phyloP scores from a whole-genome alignment of 2,888 invertebrate species.

The Micoletzkya japonica region DNA sequence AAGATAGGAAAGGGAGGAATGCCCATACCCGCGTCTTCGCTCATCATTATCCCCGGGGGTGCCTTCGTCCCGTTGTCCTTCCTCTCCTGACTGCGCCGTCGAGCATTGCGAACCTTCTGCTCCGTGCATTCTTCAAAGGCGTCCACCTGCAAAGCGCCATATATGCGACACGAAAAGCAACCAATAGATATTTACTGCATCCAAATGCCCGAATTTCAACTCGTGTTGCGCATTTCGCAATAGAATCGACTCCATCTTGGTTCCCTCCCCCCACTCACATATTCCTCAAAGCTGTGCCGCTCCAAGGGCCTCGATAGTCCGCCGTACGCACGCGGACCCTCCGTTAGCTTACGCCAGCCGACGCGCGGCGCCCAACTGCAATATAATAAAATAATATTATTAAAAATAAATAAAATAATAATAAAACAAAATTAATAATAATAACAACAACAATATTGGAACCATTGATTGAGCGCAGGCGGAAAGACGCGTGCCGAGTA shows the following conservation, averaged over 20 bases:
- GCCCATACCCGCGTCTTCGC: too few relatives aligned
- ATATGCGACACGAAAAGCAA: background rate
- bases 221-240: too few relatives aligned
- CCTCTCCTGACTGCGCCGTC: background rate
- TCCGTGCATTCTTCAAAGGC: background rate
- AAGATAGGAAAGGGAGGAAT: too few relatives aligned
- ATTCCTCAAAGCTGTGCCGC: background rate
- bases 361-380: background rate
- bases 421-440: background rate
- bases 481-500: background rate
- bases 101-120: background rate
- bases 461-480: background rate
- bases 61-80: background rate
- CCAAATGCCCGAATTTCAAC: too few relatives aligned
- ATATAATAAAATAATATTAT: background rate
- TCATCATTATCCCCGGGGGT: background rate
- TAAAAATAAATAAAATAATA: too few relatives aligned
- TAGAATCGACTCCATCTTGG: background rate
- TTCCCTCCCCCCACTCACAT: background rate
- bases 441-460: background rate
- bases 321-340: background rate
- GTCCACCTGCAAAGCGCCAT: constrained; percentile 6
- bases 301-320: background rate
- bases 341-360: background rate
- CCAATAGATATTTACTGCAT: background rate